phyloP scores from a whole-genome alignment of 2,888 invertebrate genomes.

The Norana najaformis region DNA sequence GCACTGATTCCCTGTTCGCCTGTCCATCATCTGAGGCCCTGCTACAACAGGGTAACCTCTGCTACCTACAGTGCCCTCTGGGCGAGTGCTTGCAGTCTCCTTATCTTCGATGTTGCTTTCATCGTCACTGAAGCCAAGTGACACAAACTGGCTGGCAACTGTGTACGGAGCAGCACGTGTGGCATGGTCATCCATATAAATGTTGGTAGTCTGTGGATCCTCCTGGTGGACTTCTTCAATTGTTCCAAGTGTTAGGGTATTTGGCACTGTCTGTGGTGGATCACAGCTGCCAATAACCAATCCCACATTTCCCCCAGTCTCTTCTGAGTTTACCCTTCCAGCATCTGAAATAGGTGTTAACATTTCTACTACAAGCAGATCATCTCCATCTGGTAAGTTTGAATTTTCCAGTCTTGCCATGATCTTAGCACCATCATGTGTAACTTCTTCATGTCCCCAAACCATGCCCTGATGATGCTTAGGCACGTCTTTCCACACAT shows the following conservation, averaged over 20 bases:
- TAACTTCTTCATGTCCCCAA: not conserved
- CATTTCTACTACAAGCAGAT: slow-evolving; percentile 13
- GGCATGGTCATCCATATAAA: slow-evolving; percentile 55
- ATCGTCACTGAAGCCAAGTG: slow-evolving; percentile 72
- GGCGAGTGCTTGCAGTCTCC: not conserved
- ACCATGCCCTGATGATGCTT: not conserved
- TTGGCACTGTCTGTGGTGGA: not conserved
- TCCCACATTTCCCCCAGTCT: not conserved
- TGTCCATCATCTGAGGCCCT: not conserved
- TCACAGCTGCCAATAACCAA: not conserved
- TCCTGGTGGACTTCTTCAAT: not conserved
- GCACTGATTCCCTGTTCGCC: not conserved
- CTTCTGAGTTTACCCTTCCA: not conserved
- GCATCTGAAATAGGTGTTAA: not conserved
- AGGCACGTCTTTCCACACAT: not conserved
- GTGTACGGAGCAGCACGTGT: slow-evolving; percentile 69
- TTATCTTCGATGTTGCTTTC: slow-evolving; percentile 46
- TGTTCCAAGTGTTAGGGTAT: not conserved
- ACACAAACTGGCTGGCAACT: slow-evolving; percentile 85
- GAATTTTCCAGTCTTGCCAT: not conserved
- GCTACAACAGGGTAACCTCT: not conserved
- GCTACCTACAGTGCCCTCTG: not conserved
- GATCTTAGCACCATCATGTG: not conserved
- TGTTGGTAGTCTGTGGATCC: slow-evolving; percentile 15
- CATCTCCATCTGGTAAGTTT: not conserved